Evolutionary conservation across 1,140 invertebrate species (phyloP), one percentile per base, ranked within the genome.

Genomic region (Drosophila insularis): DNA sequence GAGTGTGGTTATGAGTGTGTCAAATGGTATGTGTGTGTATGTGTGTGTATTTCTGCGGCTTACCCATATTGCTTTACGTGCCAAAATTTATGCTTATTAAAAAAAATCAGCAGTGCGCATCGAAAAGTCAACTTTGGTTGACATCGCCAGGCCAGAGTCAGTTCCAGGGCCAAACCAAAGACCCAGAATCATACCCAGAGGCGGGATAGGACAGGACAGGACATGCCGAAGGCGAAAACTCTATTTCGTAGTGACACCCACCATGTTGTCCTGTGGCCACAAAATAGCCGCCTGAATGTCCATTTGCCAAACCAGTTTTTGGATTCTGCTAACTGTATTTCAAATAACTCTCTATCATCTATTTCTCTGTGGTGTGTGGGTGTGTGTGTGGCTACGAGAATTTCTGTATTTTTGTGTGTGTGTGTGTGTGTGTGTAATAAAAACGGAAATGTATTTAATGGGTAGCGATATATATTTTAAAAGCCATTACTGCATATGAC

Each of bases 1-100:
- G 27, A 56, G 46, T 40, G 61, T 40, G 61, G 68, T 65, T 68
- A 64, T 77, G 62, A 39, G 55, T 59, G 61, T 43, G 54, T 21
- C 43, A 50, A 50, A 50, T 17, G 43, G 43, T 46, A 46, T 46
- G 40, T 23, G 27, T 64, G 43, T 35, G 11, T 37, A 31, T 50
- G 19, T 71, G 63, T 62, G 71, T 71, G 64, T 81, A 53, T 74
- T 64, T 46, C 56, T 80, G 64, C 65, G 71, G 66, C 70, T 68
- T 64, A 69, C 74, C 71, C 65, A 76, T 84, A 68, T 68, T 66
- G 81, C 77, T 73, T 76, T 71, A 67, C 72, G 71, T 80, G 78
- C 75, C 80, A 65, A 80, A 85, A 82, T 85, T 56, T 82, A 85
- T 85, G 81, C 77, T 85, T 85, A 82, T 82, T 82, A 85, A 82